Evolutionary conservation across 92 coral and sea anemone species (phyloP), one percentile per base, ranked within the genome.

Genomic region (Siderastrea siderea): DNA sequence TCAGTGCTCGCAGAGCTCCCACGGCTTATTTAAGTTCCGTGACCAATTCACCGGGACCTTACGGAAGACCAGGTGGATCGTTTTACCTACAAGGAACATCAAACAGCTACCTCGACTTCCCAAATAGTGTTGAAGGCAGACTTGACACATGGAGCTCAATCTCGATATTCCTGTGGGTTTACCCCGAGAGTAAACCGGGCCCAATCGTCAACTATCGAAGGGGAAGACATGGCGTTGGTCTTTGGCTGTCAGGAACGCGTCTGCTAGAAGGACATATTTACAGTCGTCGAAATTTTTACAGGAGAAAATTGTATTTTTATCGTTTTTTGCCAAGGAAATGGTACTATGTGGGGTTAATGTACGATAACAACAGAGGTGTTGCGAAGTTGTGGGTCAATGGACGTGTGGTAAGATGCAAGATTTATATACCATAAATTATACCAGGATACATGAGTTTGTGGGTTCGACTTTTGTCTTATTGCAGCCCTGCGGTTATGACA

Each of bases 181-280:
- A 72, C 85, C 82, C 88, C 55, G 80, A 88, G 19, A 62, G 81
- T 6, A 69, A 71, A 63, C 57, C 88, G 5, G 98, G 98, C 17
- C 98, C 98, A 7, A 81, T 95, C 13, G 92, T 95, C 59, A 93
- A 95, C 74, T 95, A 87, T 75, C 66, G 94, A 69, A 82, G 86
- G 11, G 79, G 87, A 52, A 95, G 98, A 14, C 75, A 78, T n/a
- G 98, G 98, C 1, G 73, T 95, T 10, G 98, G 98, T 5, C 71
- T 95, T 47, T 92, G 93, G 93, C 52, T 89, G 77, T 78, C 85
- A 44, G 91, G 91, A 19, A 57, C 75, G 26, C 63, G 90, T 15
- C 68, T 86, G 11, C 88, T 93, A 4, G 79, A 89, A 52, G 98
- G 93, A 6, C 78, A 69, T 49, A 59, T 95, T 54, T 82, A 88